These are phyloP conservation scores for Hydroisotoma schaefferi DNA, from an alignment of 2,888 invertebrate species.

Conservation along the genomic window DNA sequence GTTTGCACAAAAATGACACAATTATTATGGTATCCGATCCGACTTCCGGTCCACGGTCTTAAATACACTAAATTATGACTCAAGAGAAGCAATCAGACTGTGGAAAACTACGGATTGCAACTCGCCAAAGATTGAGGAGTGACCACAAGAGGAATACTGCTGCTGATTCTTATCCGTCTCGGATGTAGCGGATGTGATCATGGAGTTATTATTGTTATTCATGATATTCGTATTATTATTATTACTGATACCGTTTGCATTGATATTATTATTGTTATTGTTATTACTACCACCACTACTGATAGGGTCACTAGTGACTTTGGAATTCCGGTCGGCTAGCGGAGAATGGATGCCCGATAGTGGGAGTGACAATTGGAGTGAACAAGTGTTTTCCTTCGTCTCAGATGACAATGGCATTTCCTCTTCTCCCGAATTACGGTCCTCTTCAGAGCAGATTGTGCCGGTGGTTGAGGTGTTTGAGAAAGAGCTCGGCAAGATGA, in stretches of 20 bases:
- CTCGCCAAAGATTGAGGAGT: constrained; percentile 64
- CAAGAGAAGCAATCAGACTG: constrained; percentile 60
- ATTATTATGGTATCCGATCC: too few species aligned
- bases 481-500: constrained; percentile 14
- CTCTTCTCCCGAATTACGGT: constrained; percentile 9
- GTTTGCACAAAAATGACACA: too few species aligned
- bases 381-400: constrained; percentile 42
- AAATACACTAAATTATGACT: too few species aligned
- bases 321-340: constrained; percentile 20
- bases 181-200: constrained; percentile 15
- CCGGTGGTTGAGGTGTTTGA: neutral
- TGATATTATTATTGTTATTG: constrained; percentile 4
- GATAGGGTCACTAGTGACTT: constrained; percentile 13
- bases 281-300: constrained; percentile 14
- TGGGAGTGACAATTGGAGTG: constrained; percentile 19
- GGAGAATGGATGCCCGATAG: constrained; percentile 13
- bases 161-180: constrained; percentile 39
- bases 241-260: constrained; percentile 21
- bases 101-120: constrained; percentile 61
- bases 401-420: constrained; percentile 35
- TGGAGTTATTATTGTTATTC: constrained; percentile 16
- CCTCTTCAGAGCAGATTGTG: constrained; percentile 6
- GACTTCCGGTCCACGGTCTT: too few species aligned
- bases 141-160: constrained; percentile 58
- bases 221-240: constrained; percentile 17